Percentiles rank a stretch among this genome's conserved stretches.
Evolutionary conservation across 2,797 vertebrate genomes (phyloP).

Genomic region (Salmo trutta): DNA sequence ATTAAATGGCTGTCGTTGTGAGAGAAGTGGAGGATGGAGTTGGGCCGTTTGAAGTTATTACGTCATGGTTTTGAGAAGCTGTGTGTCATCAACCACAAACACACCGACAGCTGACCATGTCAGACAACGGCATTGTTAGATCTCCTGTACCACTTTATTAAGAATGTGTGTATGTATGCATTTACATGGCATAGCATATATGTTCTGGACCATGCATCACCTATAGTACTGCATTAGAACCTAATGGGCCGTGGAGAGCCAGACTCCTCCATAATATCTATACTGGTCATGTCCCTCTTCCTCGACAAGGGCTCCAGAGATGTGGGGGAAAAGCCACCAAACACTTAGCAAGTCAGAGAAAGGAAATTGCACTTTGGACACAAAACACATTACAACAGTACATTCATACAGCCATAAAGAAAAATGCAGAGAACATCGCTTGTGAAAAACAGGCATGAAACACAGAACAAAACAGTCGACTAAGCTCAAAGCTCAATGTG

Average conservation of each 20-base stretch:
- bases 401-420: slow-evolving; percentile 36
- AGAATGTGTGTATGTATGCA: slow-evolving; percentile 28
- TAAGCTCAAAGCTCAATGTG: neutral
- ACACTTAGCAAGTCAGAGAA: slow-evolving; percentile 37
- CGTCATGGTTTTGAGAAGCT: slow-evolving; percentile 45
- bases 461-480: neutral
- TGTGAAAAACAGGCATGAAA: slow-evolving; percentile 4
- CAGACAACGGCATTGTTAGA: slow-evolving; percentile 4
- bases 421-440: slow-evolving; percentile 29
- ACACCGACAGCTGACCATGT: slow-evolving; percentile 28
- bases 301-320: slow-evolving; percentile 40
- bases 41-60: slow-evolving; percentile 58
- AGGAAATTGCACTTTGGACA: slow-evolving; percentile 61
- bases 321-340: slow-evolving; percentile 40
- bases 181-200: neutral
- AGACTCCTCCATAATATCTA: slow-evolving; percentile 16
- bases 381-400: slow-evolving; percentile 45
- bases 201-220: neutral
- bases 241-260: slow-evolving; percentile 22
- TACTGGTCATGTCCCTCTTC: slow-evolving; percentile 31
- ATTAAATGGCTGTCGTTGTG: slow-evolving; percentile 57
- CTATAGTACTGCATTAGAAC: slow-evolving; percentile 17
- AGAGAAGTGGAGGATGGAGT: slow-evolving; percentile 54
- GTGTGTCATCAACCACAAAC: slow-evolving; percentile 32
- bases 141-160: neutral